These are phyloP conservation scores for Drosophila albomicans DNA, from an alignment of 1,140 invertebrate species.

Conservation along the genomic window DNA sequence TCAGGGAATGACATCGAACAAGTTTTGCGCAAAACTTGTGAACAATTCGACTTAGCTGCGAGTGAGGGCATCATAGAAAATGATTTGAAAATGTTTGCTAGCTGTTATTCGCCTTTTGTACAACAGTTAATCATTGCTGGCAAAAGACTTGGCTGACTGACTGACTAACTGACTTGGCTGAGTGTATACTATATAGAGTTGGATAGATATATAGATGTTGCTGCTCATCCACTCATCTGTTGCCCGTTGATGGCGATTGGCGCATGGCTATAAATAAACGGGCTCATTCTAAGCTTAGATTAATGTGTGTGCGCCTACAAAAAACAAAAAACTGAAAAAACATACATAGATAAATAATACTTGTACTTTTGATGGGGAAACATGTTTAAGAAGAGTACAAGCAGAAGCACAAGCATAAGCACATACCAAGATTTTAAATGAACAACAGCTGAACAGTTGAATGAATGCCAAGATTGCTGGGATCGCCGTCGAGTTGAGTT, in stretches of 20 bases:
- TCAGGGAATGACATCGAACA: neutral
- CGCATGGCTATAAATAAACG: constrained; percentile 74
- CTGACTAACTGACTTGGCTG: constrained; percentile 16
- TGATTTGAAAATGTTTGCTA: constrained; percentile 19
- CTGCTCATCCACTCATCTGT: constrained; percentile 43
- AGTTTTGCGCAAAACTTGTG: constrained; percentile 12
- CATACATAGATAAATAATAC: constrained; percentile 17
- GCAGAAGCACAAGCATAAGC: constrained; percentile 5
- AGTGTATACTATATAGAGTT: constrained; percentile 2
- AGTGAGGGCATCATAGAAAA: constrained; percentile 27
- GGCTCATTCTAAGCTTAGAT: constrained; percentile 52
- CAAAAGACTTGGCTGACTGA: constrained; percentile 24
- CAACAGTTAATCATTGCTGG: constrained; percentile 74
- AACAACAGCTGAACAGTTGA: constrained; percentile 31
- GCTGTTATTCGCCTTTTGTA: constrained; percentile 24
- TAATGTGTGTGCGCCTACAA: constrained; percentile 53
- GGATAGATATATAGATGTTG: constrained; percentile 3
- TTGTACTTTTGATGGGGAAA: constrained; percentile 24
- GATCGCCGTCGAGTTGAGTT: constrained; percentile 24
- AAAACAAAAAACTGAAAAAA: neutral
- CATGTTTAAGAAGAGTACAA: constrained; percentile 33
- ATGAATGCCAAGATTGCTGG: constrained; percentile 47
- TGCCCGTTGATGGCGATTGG: constrained; percentile 22
- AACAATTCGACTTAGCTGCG: constrained; percentile 5
- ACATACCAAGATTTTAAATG: constrained; percentile 32